Conservation (phyloP, 2,888 invertebrate genomes). For the Diaprepes abbreviatus region DNA sequence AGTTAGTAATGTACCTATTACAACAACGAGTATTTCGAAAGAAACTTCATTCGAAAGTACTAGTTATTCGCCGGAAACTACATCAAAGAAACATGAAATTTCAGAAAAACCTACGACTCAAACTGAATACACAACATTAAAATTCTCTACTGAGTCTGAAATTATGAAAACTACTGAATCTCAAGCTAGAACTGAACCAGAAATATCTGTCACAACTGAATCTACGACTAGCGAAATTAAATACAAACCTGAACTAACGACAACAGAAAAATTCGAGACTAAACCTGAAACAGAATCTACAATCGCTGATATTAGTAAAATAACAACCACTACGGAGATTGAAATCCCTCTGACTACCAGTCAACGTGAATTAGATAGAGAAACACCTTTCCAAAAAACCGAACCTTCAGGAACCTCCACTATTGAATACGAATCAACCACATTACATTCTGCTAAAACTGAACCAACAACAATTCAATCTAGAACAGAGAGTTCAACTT, state of each 20-base stretch:
- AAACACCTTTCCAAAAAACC: neutral
- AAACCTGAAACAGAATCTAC: neutral
- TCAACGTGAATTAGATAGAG: neutral
- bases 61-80: slow-evolving; percentile 21
- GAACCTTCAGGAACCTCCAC: neutral
- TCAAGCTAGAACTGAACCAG: neutral
- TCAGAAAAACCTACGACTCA: neutral
- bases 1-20: neutral
- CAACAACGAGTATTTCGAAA: neutral
- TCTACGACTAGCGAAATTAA: neutral
- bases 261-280: neutral
- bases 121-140: neutral
- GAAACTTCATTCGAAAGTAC: neutral
- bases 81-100: neutral
- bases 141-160: neutral
- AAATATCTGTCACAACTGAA: neutral
- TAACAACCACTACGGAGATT: neutral
- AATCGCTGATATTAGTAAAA: neutral
- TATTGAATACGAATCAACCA: neutral
- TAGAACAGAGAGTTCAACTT: neutral
- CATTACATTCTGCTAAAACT: neutral
- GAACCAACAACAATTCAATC: neutral
- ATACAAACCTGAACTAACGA: neutral
- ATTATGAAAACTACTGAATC: neutral
- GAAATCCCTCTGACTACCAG: neutral